A percentile compares a stretch with the other conserved stretches of the same genome.
Conservation (phyloP, 1,140 invertebrate genomes). For the Aleiodes sp. region DNA sequence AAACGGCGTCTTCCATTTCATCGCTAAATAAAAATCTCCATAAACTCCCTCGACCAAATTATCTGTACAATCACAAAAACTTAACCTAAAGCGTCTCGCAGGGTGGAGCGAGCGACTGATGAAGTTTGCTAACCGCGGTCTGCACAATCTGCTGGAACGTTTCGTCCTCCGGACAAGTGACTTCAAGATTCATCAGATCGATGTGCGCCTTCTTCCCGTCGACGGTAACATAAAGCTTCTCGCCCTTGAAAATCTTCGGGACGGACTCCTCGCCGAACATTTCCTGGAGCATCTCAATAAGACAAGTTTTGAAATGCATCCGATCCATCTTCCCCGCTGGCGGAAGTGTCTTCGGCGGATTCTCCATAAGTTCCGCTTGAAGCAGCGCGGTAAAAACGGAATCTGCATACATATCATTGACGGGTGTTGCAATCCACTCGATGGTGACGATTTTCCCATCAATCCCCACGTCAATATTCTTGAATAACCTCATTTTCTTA, state of each 20-base stretch:
- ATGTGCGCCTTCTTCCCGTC: conserved; percentile 88
- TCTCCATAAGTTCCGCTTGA: conserved; percentile 77
- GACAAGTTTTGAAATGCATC: conserved; percentile 92
- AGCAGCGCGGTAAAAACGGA: conserved; percentile 86
- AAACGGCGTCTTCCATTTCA: too few species aligned
- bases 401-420: conserved; percentile 98
- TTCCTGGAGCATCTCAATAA: conserved; percentile 91
- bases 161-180: conserved; percentile 83
- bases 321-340: conserved; percentile 78
- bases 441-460: conserved; percentile 86
- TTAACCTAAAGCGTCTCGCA: conserved; percentile 48
- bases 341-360: conserved; percentile 69
- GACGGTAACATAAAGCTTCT: conserved; percentile 86
- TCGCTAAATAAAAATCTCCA: not conserved
- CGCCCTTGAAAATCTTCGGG: conserved; percentile 93
- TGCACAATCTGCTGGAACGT: conserved; percentile 84
- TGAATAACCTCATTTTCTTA: conserved; percentile 79
- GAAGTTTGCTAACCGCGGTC: conserved; percentile 85
- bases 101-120: conserved; percentile 83
- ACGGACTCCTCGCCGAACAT: conserved; percentile 96
- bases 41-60: not conserved
- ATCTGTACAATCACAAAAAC: not conserved
- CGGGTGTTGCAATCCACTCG: conserved; percentile 94
- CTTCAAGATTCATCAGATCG: conserved; percentile 83
- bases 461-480: conserved; percentile 82